Percentiles rank a stretch among this genome's conserved stretches.
Evolutionary conservation across 2,888 invertebrate genomes (phyloP).

Genomic region (Drosophila picticornis): DNA sequence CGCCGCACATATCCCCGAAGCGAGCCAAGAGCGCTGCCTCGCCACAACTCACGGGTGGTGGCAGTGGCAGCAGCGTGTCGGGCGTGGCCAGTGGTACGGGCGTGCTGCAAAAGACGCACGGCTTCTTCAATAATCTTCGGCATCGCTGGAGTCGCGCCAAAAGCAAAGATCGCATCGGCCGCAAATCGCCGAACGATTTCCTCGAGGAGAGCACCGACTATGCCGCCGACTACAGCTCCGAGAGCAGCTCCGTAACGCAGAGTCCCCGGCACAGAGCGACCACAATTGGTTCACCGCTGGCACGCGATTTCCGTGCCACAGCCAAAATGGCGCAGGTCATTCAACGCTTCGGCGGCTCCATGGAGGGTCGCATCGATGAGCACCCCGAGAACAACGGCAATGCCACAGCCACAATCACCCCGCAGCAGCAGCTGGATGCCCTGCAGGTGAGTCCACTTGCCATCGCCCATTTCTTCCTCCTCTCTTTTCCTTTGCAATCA

Average conservation of each 20-base stretch:
- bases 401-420: background rate
- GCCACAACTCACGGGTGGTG: conserved; percentile 85
- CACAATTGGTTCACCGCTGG: conserved; percentile 86
- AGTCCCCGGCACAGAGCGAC: conserved; percentile 90
- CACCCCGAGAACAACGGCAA: conserved; percentile 75
- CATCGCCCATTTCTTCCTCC: conserved; percentile 1
- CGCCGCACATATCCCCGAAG: conserved; percentile 86
- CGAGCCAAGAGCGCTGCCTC: conserved; percentile 85
- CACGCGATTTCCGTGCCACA: conserved; percentile 82
- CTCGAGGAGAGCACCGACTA: conserved; percentile 89
- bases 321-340: conserved; percentile 82
- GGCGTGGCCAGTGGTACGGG: conserved; percentile 85
- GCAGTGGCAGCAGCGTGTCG: conserved; percentile 8
- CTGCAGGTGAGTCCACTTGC: conserved; percentile 70
- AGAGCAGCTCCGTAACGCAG: conserved; percentile 90
- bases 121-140: conserved; percentile 93
- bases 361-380: conserved; percentile 84
- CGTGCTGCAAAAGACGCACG: conserved; percentile 92
- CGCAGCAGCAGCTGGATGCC: conserved; percentile 74
- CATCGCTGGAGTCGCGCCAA: conserved; percentile 92
- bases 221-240: conserved; percentile 93
- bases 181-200: conserved; percentile 87
- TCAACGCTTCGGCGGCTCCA: conserved; percentile 82
- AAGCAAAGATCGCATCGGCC: conserved; percentile 88
- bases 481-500: background rate